Base-by-base conservation (phyloP, 2,888 invertebrate genomes). In the Drosophila planitibia region DNA sequence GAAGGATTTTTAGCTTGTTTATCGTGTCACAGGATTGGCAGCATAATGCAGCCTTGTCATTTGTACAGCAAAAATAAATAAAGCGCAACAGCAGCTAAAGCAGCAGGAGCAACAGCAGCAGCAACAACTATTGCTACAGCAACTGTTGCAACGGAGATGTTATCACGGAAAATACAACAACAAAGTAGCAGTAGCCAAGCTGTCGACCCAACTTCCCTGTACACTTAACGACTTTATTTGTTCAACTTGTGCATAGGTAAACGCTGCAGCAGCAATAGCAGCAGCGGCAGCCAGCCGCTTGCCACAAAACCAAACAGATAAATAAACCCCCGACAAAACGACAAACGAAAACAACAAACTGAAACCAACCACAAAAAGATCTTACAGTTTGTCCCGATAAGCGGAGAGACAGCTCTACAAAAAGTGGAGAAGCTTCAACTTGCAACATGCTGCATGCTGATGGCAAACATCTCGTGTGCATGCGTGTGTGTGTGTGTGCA, bases 11-110 rank as follows among this genome's bases (percentile, higher is more conserved):
- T 70, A 79, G 90, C 90, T 83, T 85, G 85, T 85, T 85, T 90
- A 85, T 85, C 89, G 69, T 90, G 85, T 90, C 74, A 76, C 70
- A 70, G 89, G 91, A 85, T 85, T 85, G 90, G 91, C 90, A 85
- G 89, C 81, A 89, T 86, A 89, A 90, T 89, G 83, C 82, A 85
- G 74, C 74, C 70, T 85, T 82, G 82, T 82, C 85, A 82, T 83
- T 89, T 90, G 74, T 74, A 81, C 63, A 69, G 69, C 59, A 76
- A 65, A 70, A 82, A 79, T 72, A 80, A 82, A 80, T 82, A 81
- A 72, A 75, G 66, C 59, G 59, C 30, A 70, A 30, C 22, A 60
- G 30, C 53, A 44, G 44, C 33, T 35, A 25, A 16, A 41, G 39
- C 22, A 32, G 19, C 32, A 41, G n/a, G 28, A 37, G 57, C 63